Percentiles rank a stretch among this genome's conserved stretches.
Evolutionary conservation across 1,140 invertebrate genomes (phyloP).

Genomic region (Drosophila melanica): DNA sequence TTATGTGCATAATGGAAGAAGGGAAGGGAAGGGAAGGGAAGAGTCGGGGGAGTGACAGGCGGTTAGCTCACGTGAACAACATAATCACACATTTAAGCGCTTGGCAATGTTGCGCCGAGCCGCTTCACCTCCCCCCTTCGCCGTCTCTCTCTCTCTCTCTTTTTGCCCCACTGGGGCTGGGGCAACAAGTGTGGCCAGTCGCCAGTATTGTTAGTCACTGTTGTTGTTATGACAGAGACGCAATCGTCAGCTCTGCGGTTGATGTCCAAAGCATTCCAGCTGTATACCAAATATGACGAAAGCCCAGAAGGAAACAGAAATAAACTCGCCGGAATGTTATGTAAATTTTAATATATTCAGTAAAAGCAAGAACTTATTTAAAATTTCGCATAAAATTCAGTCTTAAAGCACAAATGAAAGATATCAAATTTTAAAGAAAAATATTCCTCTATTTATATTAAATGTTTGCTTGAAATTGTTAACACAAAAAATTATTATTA

Average conservation of each 20-base stretch:
- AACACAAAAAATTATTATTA: not conserved
- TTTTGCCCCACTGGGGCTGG: constrained; percentile 11
- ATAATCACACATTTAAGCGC: constrained; percentile 54
- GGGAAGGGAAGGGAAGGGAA: not conserved
- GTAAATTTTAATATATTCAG: constrained; percentile 19
- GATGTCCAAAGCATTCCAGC: constrained; percentile 28
- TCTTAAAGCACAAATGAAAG: too few species aligned
- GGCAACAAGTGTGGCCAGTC: constrained; percentile 48
- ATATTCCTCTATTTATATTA: not conserved
- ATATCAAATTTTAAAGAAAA: too few species aligned
- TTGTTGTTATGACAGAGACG: constrained; percentile 13
- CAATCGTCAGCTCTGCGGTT: constrained; percentile 36
- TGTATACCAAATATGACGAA: constrained; percentile 32
- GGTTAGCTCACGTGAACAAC: constrained; percentile 42
- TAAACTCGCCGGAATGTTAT: constrained; percentile 9
- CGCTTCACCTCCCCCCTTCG: not conserved
- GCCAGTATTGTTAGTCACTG: constrained; percentile 10
- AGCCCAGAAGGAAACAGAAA: constrained; percentile 15
- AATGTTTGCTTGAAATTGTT: not conserved
- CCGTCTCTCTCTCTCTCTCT: not conserved
- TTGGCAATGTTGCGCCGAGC: constrained; percentile 18
- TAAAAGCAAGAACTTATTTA: constrained; percentile 3
- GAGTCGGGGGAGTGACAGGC: not conserved
- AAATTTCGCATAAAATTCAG: not conserved
- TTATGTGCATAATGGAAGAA: not conserved